Percentiles rank a stretch among this genome's conserved stretches.
Evolutionary conservation across 2,797 vertebrate genomes (phyloP).

Genomic region (Anguilla marmorata): DNA sequence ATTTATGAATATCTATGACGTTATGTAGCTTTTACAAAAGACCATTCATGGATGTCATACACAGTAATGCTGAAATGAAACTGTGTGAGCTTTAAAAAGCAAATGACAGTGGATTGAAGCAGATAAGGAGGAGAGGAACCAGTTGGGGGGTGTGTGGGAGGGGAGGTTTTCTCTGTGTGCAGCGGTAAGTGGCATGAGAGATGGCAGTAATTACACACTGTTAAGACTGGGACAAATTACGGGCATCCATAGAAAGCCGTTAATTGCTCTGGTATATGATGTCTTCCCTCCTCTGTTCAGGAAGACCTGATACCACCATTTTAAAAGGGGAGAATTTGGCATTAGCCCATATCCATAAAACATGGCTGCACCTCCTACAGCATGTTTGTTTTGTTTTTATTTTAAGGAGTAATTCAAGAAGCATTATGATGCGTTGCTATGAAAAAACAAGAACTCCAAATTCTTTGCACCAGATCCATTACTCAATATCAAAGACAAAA

Average conservation of each 20-base stretch:
- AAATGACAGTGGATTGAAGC: neutral
- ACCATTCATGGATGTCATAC: neutral
- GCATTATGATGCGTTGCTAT: neutral
- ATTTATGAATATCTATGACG: neutral
- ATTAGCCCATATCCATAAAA: neutral
- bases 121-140: neutral
- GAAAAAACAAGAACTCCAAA: neutral
- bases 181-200: neutral
- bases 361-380: neutral
- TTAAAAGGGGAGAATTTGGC: neutral
- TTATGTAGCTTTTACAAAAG: neutral
- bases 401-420: neutral
- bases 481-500: neutral
- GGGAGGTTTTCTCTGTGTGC: neutral
- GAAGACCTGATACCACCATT: neutral
- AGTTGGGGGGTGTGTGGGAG: neutral
- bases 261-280: conserved; percentile 3
- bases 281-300: neutral
- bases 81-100: neutral
- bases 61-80: neutral
- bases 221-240: neutral
- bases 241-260: neutral
- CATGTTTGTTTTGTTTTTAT: neutral
- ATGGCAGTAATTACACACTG: neutral
- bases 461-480: neutral